Evolutionary conservation across 2,113 vertebrate genomes (phyloP).

Genomic region (Amia ocellicauda): DNA sequence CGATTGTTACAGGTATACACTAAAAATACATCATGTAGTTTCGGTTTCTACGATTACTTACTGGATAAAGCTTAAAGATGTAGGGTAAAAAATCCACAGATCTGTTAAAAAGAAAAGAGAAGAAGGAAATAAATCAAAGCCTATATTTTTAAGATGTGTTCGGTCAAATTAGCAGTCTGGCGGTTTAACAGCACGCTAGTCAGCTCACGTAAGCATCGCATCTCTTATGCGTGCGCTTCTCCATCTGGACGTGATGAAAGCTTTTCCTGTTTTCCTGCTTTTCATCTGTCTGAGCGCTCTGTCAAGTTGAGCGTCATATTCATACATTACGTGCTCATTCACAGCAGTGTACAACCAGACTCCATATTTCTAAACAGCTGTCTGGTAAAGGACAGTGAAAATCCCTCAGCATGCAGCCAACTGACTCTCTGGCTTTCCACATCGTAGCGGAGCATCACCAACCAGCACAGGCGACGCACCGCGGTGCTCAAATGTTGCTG

Average conservation of each 20-base stretch:
- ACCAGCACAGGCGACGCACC: slow-evolving; percentile 39
- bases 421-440: slow-evolving; percentile 37
- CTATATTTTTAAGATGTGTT: slow-evolving; percentile 22
- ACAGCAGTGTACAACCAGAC: slow-evolving; percentile 41
- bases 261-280: background rate
- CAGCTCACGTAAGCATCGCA: background rate
- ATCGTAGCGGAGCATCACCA: slow-evolving; percentile 37
- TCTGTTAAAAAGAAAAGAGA: slow-evolving; percentile 61
- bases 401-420: slow-evolving; percentile 48
- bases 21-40: too few relatives aligned
- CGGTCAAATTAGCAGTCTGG: background rate
- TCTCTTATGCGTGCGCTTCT: background rate
- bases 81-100: slow-evolving; percentile 82
- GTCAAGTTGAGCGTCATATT: slow-evolving; percentile 51
- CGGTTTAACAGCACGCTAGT: background rate
- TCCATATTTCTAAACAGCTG: slow-evolving; percentile 57
- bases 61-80: slow-evolving; percentile 78
- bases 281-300: slow-evolving; percentile 33
- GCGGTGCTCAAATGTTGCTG: too few relatives aligned
- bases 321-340: slow-evolving; percentile 62
- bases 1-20: too few relatives aligned
- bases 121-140: slow-evolving; percentile 21
- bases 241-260: background rate
- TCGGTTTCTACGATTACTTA: slow-evolving; percentile 74
- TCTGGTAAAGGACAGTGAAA: slow-evolving; percentile 47